Conservation (phyloP, 2,797 vertebrate species). For the Allobates femoralis region DNA sequence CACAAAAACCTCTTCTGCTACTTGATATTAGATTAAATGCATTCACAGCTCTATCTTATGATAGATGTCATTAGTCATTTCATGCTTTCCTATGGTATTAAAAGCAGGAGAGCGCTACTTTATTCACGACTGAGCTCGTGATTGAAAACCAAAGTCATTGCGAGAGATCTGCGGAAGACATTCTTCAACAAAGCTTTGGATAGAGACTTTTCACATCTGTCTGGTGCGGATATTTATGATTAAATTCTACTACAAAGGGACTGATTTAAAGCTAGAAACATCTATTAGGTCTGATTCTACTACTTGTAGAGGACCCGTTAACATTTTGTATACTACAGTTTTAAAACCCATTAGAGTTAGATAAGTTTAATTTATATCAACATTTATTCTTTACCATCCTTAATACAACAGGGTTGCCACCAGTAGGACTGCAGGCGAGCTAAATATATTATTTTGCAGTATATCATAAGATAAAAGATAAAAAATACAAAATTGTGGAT, state of each 20-base stretch:
- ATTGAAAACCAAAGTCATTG: constrained; percentile 23
- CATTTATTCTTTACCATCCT: background rate
- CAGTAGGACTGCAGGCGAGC: background rate
- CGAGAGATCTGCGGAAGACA: background rate
- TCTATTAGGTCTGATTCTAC: background rate
- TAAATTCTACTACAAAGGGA: background rate
- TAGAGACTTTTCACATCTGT: background rate
- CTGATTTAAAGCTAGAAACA: background rate
- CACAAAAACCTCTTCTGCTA: constrained; percentile 34
- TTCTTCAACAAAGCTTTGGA: constrained; percentile 13
- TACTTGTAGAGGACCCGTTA: background rate
- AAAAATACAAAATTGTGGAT: too few species aligned
- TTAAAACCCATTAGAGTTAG: background rate
- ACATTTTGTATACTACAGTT: background rate
- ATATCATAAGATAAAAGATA: too few species aligned
- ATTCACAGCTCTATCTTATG: constrained; percentile 33
- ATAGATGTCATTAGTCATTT: constrained; percentile 38
- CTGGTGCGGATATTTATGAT: background rate
- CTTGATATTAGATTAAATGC: constrained; percentile 2
- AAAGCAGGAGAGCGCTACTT: constrained; percentile 30
- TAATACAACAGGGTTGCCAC: background rate
- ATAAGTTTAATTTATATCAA: background rate
- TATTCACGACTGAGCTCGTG: constrained; percentile 12
- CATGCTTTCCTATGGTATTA: constrained; percentile 29
- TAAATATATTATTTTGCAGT: too few species aligned